Evolutionary conservation across 2,888 invertebrate species (phyloP), one percentile per base, ranked within the genome.

Genomic region (Dicroscelio sp.): DNA sequence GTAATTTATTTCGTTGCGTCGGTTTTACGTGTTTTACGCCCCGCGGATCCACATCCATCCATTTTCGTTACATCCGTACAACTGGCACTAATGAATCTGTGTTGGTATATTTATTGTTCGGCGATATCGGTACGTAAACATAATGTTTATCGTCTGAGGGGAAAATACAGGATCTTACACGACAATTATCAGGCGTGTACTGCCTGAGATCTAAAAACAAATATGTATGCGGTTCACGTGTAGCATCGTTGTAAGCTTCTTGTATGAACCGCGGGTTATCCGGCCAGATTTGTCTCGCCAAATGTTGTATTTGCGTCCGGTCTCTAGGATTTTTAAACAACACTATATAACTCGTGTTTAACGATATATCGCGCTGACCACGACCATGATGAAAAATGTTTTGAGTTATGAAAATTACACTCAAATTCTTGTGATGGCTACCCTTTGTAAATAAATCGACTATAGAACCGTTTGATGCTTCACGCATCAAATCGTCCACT

Each of bases 301-400:
- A 23, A 30, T 63, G 43, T 6, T 35, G 30, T 1, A 90, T 87
- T 52, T 92, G 87, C 0, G 85, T 60, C 0, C 85, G 38, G 55
- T 92, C 86, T 0, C 88, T 48, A 0, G 90, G 83, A 69, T 88
- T 92, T 84, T 89, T 86, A 33, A 88, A 91, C 1, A 79, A 17
- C 0, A 86, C 79, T 8, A 86, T 86, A 55, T 88, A 91, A 58
- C 86, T 86, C 2, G 86, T 60, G 23, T 89, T 91, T 6, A 92
- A 48, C 25, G 83, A 82, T 14, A 90, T 87, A 65, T 90, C 84
- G 0, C 90, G n/a, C 75, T 85, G 75, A 55, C 63, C 48, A 0
- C 30, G 23, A 1, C 63, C 78, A 10, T 78, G 63, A 38, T 63
- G 63, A n/a, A n/a, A n/a, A n/a, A n/a, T n/a, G n/a, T n/a, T n/a